phyloP scores from a whole-genome alignment of 2,888 invertebrate genomes.

The Parelbella ahira region DNA sequence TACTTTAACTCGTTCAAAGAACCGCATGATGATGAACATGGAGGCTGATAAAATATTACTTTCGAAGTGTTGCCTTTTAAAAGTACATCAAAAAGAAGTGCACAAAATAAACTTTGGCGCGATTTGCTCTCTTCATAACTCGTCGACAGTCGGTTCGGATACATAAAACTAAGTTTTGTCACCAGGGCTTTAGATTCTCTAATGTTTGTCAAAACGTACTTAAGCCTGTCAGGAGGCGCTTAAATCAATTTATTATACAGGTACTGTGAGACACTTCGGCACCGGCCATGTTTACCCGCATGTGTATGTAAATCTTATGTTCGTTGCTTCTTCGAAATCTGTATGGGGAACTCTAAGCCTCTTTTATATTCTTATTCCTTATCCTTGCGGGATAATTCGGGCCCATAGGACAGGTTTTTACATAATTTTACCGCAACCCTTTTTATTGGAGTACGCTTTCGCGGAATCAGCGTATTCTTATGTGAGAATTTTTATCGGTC shows the following conservation, averaged over 20 bases:
- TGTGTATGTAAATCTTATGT: constrained; percentile 67
- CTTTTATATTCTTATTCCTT: constrained; percentile 76
- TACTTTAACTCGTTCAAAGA: no score
- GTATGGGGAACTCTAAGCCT: constrained; percentile 74
- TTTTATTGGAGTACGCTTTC: constrained; percentile 51
- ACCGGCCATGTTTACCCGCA: constrained; percentile 55
- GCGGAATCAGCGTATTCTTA: constrained; percentile 43
- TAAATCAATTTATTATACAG: constrained; percentile 78
- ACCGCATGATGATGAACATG: no score
- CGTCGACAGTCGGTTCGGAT: no score
- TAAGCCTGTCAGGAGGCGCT: constrained; percentile 73
- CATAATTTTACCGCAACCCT: constrained; percentile 72
- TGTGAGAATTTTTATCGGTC: constrained; percentile 52
- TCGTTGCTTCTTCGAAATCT: constrained; percentile 67
- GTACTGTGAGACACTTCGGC: constrained; percentile 63
- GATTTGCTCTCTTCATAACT: constrained; percentile 49
- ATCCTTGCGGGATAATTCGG: constrained; percentile 76
- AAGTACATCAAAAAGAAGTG: constrained; percentile 1
- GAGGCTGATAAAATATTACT: no score
- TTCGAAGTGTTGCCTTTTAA: no score
- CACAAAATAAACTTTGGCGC: constrained; percentile 40
- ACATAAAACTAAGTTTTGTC: constrained; percentile 69
- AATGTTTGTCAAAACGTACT: constrained; percentile 76
- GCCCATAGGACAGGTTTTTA: constrained; percentile 75
- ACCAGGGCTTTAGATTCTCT: constrained; percentile 67